Evolutionary conservation across 2,888 invertebrate species (phyloP).

Genomic region (Epinotia bilunana): DNA sequence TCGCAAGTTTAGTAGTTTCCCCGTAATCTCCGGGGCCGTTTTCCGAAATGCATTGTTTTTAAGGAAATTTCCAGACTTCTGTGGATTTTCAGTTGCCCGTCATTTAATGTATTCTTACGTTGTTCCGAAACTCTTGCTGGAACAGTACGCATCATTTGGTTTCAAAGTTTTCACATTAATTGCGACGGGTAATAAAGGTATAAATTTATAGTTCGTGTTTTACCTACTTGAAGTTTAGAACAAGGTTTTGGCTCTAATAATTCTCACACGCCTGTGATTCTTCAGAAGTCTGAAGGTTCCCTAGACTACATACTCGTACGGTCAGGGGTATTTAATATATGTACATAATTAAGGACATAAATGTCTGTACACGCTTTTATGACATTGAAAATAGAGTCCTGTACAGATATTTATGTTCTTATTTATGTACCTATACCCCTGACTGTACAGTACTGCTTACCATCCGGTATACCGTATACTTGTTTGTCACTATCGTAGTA

Average conservation of each 20-base stretch:
- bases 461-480: no score
- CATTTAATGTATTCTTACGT: conserved; percentile 16
- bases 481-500: no score
- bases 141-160: conserved; percentile 34
- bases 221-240: neutral
- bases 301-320: no score
- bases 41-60: conserved; percentile 19
- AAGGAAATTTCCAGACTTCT: conserved; percentile 20
- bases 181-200: conserved; percentile 12
- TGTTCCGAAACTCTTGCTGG: conserved; percentile 12
- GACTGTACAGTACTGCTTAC: no score
- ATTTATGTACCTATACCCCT: no score
- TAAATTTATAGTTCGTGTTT: no score
- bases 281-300: no score
- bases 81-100: neutral
- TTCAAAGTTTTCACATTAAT: conserved; percentile 41
- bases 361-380: no score
- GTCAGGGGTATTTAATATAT: no score
- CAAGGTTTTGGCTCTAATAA: neutral
- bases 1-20: conserved; percentile 28
- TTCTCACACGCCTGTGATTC: neutral
- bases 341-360: no score
- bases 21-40: conserved; percentile 17
- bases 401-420: no score
- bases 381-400: no score